Base-by-base conservation (phyloP, 2,113 vertebrate genomes). In the Hippocampus abdominalis region DNA sequence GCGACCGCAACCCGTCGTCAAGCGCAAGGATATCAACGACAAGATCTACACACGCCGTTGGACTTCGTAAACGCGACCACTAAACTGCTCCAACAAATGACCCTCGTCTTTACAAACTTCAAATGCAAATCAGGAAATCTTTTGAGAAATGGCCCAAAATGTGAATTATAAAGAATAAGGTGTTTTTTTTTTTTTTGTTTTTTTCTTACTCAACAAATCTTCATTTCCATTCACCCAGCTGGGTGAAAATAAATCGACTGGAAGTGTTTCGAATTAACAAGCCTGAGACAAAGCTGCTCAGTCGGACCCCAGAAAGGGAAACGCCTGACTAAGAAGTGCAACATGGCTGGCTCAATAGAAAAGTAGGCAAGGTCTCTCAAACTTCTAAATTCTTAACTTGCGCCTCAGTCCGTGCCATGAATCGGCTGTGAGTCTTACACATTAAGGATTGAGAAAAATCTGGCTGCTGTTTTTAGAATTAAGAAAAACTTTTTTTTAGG, bases 81-180 rank as follows among this genome's bases (percentile, higher is more conserved):
- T 60, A 81, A 85, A 87, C 81, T 83, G 84, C 86, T 81, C 68
- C 71, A 67, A 70, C 81, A 78, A 88, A 86, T 87, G 80, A 84
- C 80, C 84, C 73, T 65, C 81, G 75, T 89, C 88, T 87, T 85
- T 76, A 63, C 40, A 80, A 90, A 87, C 80, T 88, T 82, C 69
- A 79, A 79, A 70, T 80, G 73, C 72, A 83, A 80, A 75, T 86
- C 86, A 88, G 86, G 42, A 27, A 89, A 82, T 86, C 86, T 81
- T 77, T 67, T 73, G 81, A 81, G 79, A 83, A 86, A 84, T 81
- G 69, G 79, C 25, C 5, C 25, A 59, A 11, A 59, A 29, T 32
- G 9, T 32, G 27, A 60, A 2, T 32, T 32, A 59, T 64, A 73
- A 73, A 53, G 68, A 70, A 72, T 32, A 15, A 0, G 2, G 29